A percentile compares a stretch with the other conserved stretches of the same genome.
Conservation (phyloP, 2,113 vertebrate genomes). For the Ibidorhyncha struthersii region DNA sequence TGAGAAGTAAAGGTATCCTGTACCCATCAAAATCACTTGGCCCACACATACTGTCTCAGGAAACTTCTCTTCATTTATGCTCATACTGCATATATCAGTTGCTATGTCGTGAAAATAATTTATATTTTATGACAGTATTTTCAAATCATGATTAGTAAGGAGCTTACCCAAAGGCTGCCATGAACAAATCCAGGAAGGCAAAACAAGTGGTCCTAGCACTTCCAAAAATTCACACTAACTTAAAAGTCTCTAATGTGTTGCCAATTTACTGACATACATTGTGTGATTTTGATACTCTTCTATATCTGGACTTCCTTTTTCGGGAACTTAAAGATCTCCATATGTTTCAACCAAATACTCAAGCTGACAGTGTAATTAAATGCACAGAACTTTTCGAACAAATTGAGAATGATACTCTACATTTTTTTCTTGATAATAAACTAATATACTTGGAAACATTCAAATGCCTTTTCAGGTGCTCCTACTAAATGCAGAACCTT, state of each 20-base stretch:
- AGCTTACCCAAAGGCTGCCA: not conserved
- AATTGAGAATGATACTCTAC: not conserved
- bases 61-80: constrained; percentile 26
- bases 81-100: not conserved
- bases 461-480: not conserved
- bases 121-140: not conserved
- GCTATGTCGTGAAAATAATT: not conserved
- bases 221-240: not conserved
- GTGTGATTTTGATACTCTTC: not conserved
- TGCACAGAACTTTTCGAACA: not conserved
- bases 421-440: not conserved
- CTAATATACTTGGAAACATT: not conserved
- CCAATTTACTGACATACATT: not conserved
- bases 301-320: not conserved
- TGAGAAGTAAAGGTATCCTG: not conserved
- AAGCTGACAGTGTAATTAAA: not conserved
- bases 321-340: not conserved
- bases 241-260: not conserved
- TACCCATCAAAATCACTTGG: constrained; percentile 12
- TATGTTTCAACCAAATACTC: not conserved
- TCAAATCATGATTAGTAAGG: not conserved
- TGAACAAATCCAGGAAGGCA: not conserved
- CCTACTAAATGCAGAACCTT: not conserved
- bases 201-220: not conserved
- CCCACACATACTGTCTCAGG: constrained; percentile 11